Base-by-base conservation (phyloP, 2,888 invertebrate species). In the Adelphocoris suturalis region DNA sequence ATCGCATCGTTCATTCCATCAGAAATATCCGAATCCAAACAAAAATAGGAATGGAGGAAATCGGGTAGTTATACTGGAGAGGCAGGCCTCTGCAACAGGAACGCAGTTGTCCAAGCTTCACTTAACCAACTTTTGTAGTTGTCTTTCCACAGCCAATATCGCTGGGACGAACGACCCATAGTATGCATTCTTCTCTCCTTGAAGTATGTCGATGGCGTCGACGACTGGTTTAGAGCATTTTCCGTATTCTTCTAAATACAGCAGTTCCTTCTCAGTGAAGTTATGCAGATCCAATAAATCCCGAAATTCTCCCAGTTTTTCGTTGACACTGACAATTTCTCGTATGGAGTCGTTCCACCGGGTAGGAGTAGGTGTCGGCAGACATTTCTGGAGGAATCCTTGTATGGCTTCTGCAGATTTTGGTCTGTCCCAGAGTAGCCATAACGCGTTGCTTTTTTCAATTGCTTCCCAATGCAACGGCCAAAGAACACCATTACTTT, bases 341-440 rank as follows among this genome's bases (percentile, higher is more conserved):
- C 16, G 28, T 0, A 90, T n/a, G n/a, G 90, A 86, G 27, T 86
- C 86, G 28, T 90, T 86, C 86, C 86, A 87, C 28, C 90, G 19
- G 1, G 90, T 90, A 55, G 23, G 2, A 0, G 78, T 81, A 9
- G 90, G 90, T 16, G 80, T 16, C 28, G 87, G 55, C 4, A 78
- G 87, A 86, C 37, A 28, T 87, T 75, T 12, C 87, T 47, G 13
- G 76, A 47, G 48, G 76, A 46, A 7, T 87, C 87, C 11, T n/a
- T 87, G 87, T 4, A 87, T 52, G n/a, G 57, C 47, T 61, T 90
- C 81, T 13, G 55, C 80, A 28, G 86, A 76, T 48, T 80, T 90
- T 0, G 87, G 87, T 37, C 87, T 0, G 16, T 37, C 3, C 19
- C 78, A n/a, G 13, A 13, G 4, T 37, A 87, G 52, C 90, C 90